Base-by-base conservation (phyloP, 2,113 vertebrate genomes). In the Tympanuchus pallidicinctus region DNA sequence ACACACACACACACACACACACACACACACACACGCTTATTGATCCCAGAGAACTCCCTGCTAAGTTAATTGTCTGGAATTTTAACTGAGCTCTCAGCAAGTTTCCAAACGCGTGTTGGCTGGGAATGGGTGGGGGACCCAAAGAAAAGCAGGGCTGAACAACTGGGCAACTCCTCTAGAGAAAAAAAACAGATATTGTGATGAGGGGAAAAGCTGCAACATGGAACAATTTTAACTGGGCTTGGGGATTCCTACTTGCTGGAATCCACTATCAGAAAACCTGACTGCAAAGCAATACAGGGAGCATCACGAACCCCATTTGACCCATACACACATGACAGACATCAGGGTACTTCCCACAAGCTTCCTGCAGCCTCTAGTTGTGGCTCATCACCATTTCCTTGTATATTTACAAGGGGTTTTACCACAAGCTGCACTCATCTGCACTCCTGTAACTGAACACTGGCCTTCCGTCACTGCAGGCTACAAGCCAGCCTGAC, bases 21-120 rank as follows among this genome's bases (percentile, higher is more conserved):
- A 86, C 93, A 94, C 93, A 90, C 45, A 94, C 93, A 90, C 45
- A 56, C 94, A 81, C 32, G 64, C 92, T 92, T 92, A 92, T 93
- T 93, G 88, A 94, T 93, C 94, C 82, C 93, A 91, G 92, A 90
- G 94, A 96, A 89, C 86, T 95, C 92, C 94, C 93, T 94, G 95
- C 90, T 95, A 94, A 94, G 87, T 91, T 94, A 96, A 94, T 96
- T 95, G 94, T 93, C 94, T 92, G 94, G 95, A 94, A 96, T 95
- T 96, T 96, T 94, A 95, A 96, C 95, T 94, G 96, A 96, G 92
- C 82, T 96, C 95, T 93, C 94, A 96, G 95, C 92, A 93, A 94
- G 92, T 96, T 96, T 92, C 96, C 93, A 97, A 97, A 96, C 89
- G 89, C 85, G 87, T 94, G 93, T 65, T 91, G 94, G 85, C 88